Conservation (phyloP, 2,888 invertebrate genomes). For the Andrena bucephala region DNA sequence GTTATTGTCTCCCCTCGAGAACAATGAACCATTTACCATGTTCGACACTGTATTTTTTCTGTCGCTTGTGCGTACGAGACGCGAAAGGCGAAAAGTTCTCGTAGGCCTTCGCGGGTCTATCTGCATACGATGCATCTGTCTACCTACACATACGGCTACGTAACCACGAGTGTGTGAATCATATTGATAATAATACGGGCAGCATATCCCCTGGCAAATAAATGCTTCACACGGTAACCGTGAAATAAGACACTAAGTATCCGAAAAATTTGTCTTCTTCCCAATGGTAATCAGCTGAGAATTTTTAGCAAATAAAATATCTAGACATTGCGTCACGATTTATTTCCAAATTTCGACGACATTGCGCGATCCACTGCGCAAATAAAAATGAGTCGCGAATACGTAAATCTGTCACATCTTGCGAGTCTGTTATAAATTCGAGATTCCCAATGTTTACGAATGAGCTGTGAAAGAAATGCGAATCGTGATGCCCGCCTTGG, state of each 20-base stretch:
- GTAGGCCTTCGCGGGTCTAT: constrained; percentile 34
- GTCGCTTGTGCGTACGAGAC: constrained; percentile 29
- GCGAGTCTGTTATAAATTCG: not conserved
- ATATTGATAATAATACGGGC: constrained; percentile 43
- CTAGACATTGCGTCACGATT: not conserved
- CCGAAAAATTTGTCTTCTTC: not conserved
- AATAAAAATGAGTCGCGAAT: not conserved
- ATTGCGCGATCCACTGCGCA: not conserved
- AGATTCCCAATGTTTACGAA: constrained; percentile 13
- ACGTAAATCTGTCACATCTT: too few relatives aligned
- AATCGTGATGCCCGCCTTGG: not conserved
- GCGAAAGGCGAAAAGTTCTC: constrained; percentile 27
- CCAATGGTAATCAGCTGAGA: not conserved
- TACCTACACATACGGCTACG: constrained; percentile 13
- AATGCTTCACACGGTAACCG: constrained; percentile 4
- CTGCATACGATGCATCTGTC: constrained; percentile 51
- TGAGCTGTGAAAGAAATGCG: not conserved
- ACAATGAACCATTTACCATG: constrained; percentile 74
- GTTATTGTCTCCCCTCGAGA: constrained; percentile 68
- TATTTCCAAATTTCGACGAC: not conserved
- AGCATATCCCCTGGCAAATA: constrained; percentile 37
- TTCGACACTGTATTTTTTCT: constrained; percentile 60
- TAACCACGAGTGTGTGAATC: constrained; percentile 33
- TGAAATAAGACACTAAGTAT: not conserved
- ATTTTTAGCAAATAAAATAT: not conserved